A percentile compares a stretch with the other conserved stretches of the same genome.
phyloP scores from a whole-genome alignment of 2,113 vertebrate species.

The Pterocles gutturalis region DNA sequence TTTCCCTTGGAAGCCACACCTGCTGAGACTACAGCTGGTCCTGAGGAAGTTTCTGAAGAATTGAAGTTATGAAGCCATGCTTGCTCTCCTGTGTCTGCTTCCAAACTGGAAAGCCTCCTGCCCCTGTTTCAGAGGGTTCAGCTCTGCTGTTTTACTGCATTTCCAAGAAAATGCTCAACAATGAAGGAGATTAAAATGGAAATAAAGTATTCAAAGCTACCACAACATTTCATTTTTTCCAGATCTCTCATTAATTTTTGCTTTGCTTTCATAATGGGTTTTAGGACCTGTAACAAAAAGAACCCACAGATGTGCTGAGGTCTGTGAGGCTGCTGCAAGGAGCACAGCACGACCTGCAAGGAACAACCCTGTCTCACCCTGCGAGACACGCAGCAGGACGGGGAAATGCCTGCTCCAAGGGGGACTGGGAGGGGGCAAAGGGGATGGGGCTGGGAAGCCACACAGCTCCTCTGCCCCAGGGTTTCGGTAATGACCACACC shows the following conservation, averaged over 20 bases:
- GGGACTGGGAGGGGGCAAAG: background rate
- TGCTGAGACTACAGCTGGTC: background rate
- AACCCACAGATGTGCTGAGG: background rate
- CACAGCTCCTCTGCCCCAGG: background rate
- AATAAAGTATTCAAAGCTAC: background rate
- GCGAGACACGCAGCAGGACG: background rate
- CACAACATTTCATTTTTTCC: background rate
- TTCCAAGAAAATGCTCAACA: background rate
- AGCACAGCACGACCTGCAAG: background rate
- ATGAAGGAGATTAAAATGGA: background rate
- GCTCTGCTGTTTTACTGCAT: background rate
- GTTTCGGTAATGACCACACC: background rate
- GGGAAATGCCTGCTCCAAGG: background rate
- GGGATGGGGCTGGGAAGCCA: background rate
- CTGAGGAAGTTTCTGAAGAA: background rate
- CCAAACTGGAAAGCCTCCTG: background rate
- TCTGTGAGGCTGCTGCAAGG: background rate
- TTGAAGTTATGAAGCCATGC: background rate
- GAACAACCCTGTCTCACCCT: background rate
- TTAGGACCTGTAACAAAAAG: background rate
- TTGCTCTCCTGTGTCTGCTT: background rate
- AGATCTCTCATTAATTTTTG: background rate
- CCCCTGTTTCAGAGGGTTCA: background rate
- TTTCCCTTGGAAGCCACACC: background rate
- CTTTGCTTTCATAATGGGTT: background rate